Evolutionary conservation across 2,797 vertebrate genomes (phyloP).

Genomic region (Silurus aristotelis): DNA sequence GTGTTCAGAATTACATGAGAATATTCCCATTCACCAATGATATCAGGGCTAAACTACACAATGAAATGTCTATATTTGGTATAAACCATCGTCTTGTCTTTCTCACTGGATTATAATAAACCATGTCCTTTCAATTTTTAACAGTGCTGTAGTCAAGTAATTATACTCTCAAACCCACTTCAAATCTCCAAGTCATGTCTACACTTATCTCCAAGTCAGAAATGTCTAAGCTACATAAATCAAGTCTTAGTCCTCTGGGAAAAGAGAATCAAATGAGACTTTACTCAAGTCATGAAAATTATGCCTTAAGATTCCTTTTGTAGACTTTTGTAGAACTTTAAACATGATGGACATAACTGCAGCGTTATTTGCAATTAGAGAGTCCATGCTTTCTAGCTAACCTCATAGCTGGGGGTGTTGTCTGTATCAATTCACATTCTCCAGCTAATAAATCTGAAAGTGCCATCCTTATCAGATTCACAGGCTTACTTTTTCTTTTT

Average conservation of each 20-base stretch:
- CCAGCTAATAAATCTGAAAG: neutral
- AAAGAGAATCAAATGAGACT: neutral
- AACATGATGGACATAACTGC: neutral
- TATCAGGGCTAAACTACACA: slow-evolving; percentile 50
- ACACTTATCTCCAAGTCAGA: neutral
- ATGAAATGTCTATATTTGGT: slow-evolving; percentile 36
- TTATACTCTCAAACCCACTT: neutral
- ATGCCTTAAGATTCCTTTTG: neutral
- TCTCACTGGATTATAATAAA: neutral
- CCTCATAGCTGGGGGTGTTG: neutral
- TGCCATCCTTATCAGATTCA: too few species aligned
- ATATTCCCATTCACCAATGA: slow-evolving; percentile 52
- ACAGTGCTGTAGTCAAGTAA: neutral
- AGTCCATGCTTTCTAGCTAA: neutral
- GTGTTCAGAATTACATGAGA: slow-evolving; percentile 64
- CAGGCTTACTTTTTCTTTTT: too few species aligned
- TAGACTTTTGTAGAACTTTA: neutral
- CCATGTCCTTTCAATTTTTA: neutral
- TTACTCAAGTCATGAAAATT: neutral
- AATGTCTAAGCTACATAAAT: neutral
- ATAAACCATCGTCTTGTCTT: slow-evolving; percentile 5
- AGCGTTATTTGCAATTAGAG: neutral
- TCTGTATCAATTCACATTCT: neutral
- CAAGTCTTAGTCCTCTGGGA: neutral
- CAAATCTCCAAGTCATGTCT: neutral